Conservation (phyloP, 2,888 invertebrate species). For the Eucera pruinosa region DNA sequence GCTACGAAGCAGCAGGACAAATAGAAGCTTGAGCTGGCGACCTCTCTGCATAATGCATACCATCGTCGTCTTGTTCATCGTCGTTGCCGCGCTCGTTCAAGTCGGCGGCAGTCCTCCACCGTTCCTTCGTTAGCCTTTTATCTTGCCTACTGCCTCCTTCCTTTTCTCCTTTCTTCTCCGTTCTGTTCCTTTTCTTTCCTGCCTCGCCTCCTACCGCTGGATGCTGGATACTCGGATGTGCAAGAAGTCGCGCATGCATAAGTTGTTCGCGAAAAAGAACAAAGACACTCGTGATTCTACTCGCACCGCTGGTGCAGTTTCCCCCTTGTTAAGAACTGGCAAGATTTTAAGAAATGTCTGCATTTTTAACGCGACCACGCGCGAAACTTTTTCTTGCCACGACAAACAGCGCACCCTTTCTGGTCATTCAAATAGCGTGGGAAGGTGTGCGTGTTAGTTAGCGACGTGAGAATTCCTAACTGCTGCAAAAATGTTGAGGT, state of each 20-base stretch:
- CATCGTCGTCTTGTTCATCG: constrained; percentile 67
- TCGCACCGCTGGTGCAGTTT: neutral
- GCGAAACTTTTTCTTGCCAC: constrained; percentile 13
- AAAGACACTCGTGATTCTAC: constrained; percentile 21
- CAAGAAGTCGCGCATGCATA: constrained; percentile 55
- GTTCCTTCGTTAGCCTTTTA: constrained; percentile 77
- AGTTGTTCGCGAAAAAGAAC: constrained; percentile 50
- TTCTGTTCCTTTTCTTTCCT: neutral
- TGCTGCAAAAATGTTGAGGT: no score
- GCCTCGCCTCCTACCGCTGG: constrained; percentile 3
- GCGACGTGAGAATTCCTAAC: neutral
- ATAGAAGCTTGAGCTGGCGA: constrained; percentile 74
- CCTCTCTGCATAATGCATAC: constrained; percentile 79
- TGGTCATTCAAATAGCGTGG: neutral
- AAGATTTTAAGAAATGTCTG: constrained; percentile 49
- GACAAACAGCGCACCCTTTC: neutral
- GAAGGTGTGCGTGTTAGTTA: no score
- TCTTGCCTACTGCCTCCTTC: constrained; percentile 47
- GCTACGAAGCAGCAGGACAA: constrained; percentile 61
- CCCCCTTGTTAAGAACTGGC: constrained; percentile 45
- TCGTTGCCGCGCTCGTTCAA: constrained; percentile 50
- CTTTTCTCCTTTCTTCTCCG: constrained; percentile 13
- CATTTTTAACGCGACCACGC: constrained; percentile 32
- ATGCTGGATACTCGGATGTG: constrained; percentile 22
- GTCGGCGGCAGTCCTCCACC: constrained; percentile 46